Base-by-base conservation (phyloP, 2,113 vertebrate genomes). In the Calyptomena viridis region DNA sequence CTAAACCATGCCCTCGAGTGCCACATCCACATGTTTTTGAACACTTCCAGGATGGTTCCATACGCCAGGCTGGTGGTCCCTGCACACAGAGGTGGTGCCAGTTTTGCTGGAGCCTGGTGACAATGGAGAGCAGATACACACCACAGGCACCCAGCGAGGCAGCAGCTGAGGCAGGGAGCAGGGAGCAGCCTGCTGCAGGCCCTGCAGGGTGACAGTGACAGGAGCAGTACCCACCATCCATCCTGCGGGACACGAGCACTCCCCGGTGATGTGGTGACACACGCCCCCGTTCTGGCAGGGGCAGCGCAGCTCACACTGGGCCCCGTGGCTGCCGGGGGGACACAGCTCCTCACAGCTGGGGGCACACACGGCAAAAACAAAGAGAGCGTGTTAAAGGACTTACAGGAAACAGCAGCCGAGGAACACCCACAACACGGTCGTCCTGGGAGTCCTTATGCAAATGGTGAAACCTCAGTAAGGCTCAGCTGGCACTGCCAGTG, bases 251-350 rank as follows among this genome's bases (percentile, higher is more conserved):
- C 99, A 99, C 87, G 99, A 98, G 94, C 99, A 99, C 93, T 99
- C 99, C 50, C 99, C 99, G 0, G 98, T 99, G 98, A 99, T 98
- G 98, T 99, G 99, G 97, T 99, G 99, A 88, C 99, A 99, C 40
- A 98, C 98, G 17, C 99, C 99, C 33, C 99, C 98, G 2, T 99
- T 99, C 98, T 99, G 99, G 97, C 99, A 99, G 55, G 99, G 99
- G 95, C 99, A 99, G 58, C 99, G 98, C 95, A 99, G 97, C 90
- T 99, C 99, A 72, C 99, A 99, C 96, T 99, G 99, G n/a, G 98
- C 98, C 27, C 99, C 99, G 0, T 99, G 99, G 80, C 99, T 99
- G 84, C 99, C 99, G 0, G 98, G 98, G 47, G 99, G 99, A 91
- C 99, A 99, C 39, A 97, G 98, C 92, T 99, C 99, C 93, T 99